Conservation (phyloP, 2,888 invertebrate genomes). For the Andrena haemorrhoa region DNA sequence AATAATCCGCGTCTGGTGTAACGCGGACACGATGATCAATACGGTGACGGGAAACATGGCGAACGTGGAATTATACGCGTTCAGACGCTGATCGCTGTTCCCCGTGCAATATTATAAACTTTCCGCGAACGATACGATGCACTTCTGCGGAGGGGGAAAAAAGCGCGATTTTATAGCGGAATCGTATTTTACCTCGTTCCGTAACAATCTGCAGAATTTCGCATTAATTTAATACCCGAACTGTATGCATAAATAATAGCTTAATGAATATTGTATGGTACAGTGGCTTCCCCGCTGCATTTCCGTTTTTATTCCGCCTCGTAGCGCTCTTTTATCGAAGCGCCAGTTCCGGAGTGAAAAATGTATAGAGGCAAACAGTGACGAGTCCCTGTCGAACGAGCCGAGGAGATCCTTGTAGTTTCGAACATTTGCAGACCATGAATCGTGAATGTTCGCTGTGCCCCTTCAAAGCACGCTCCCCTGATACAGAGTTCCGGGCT, state of each 20-base stretch:
- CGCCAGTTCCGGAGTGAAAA: conserved; percentile 23
- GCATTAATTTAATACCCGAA: not conserved
- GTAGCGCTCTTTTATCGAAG: not conserved
- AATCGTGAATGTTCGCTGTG: conserved; percentile 24
- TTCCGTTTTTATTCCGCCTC: not conserved
- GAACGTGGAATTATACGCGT: not conserved
- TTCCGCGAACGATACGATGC: not conserved
- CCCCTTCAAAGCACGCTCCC: conserved; percentile 10
- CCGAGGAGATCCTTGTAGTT: conserved; percentile 16
- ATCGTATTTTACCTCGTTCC: not conserved
- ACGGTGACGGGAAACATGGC: not conserved
- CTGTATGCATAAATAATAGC: not conserved
- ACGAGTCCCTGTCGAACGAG: conserved; percentile 39
- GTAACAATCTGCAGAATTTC: not conserved
- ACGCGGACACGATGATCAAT: not conserved
- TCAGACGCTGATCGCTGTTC: not conserved
- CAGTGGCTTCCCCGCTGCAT: not conserved
- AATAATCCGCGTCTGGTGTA: not conserved
- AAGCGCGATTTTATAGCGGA: not conserved
- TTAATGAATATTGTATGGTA: not conserved
- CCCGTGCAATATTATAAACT: not conserved
- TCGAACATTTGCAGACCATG: conserved; percentile 42
- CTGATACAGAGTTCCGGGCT: not conserved
- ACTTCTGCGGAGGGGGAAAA: not conserved
- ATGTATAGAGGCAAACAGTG: conserved; percentile 49